phyloP scores from a whole-genome alignment of 2,113 vertebrate species.

The Lepisosteus oculatus region DNA sequence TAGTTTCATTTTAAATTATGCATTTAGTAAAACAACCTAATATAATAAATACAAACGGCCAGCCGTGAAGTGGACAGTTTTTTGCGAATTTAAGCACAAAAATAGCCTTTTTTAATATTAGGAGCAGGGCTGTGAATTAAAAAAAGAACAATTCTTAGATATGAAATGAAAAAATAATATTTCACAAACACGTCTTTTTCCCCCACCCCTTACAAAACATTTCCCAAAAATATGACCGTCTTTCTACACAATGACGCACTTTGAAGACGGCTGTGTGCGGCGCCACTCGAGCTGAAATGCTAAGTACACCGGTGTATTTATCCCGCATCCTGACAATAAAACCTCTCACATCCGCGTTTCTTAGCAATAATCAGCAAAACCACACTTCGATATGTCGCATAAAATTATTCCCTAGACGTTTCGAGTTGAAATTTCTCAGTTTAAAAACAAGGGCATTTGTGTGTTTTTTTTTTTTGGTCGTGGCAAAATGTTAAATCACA shows the following conservation, averaged over 20 bases:
- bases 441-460: background rate
- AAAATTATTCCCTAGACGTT: background rate
- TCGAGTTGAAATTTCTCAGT: too few species aligned
- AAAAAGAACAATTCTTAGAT: too few species aligned
- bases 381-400: background rate
- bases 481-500: constrained; percentile 12
- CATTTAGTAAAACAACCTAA: too few species aligned
- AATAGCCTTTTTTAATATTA: too few species aligned
- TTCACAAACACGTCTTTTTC: too few species aligned
- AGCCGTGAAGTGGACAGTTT: too few species aligned
- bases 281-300: constrained; percentile 17
- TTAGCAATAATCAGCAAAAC: background rate
- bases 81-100: too few species aligned
- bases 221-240: constrained; percentile 6
- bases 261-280: constrained; percentile 16
- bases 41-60: too few species aligned
- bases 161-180: too few species aligned
- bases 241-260: constrained; percentile 23
- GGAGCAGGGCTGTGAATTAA: too few species aligned
- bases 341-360: background rate
- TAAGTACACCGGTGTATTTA: constrained; percentile 4
- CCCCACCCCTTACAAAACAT: constrained; percentile 1
- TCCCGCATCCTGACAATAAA: background rate
- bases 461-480: background rate
- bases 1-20: too few species aligned